Conservation (phyloP, 2,113 vertebrate species). For the Macquaria ambigua region DNA sequence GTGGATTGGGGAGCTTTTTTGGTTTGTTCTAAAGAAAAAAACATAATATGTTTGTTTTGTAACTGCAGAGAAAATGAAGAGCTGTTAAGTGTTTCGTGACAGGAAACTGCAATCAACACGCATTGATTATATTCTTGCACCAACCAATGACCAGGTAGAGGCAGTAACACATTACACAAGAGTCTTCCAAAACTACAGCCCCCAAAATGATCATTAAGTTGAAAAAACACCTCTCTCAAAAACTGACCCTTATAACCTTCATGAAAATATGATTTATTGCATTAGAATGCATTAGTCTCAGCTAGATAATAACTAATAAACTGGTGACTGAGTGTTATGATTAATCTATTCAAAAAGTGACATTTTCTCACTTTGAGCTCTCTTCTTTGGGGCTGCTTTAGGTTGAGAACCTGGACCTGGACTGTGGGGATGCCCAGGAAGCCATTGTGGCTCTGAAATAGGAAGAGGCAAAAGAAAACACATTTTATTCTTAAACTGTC, state of each 20-base stretch:
- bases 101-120: background rate
- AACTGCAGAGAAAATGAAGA: background rate
- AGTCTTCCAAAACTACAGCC: background rate
- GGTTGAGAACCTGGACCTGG: conserved; percentile 17
- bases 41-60: background rate
- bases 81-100: background rate
- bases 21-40: conserved; percentile 20
- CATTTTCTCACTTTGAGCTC: conserved; percentile 48
- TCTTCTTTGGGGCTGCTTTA: conserved; percentile 59
- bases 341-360: background rate
- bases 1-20: background rate
- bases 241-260: background rate
- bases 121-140: background rate
- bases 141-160: background rate
- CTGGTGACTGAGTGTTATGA: background rate
- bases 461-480: background rate
- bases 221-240: background rate
- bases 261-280: background rate
- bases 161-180: background rate
- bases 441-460: conserved; percentile 1
- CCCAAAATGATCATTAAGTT: background rate
- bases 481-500: background rate
- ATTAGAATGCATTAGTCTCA: background rate
- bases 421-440: background rate
- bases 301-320: background rate